Conservation (phyloP, 2,888 invertebrate genomes). For the Mesorhabditis belari region DNA sequence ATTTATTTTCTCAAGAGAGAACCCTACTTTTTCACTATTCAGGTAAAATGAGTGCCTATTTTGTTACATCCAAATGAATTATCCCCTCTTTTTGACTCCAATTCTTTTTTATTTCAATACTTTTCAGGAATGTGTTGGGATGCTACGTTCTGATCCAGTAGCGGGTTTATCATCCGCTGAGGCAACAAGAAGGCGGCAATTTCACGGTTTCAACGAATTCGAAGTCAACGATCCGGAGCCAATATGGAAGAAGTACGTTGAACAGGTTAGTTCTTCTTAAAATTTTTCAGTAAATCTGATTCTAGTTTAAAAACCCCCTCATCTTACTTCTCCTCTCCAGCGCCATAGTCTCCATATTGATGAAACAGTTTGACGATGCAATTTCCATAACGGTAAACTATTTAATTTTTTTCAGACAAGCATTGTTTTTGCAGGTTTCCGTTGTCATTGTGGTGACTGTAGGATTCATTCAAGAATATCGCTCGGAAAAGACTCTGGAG, state of each 20-base stretch:
- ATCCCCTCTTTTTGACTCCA: not conserved
- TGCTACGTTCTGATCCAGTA: conserved; percentile 36
- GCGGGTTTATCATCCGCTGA: conserved; percentile 45
- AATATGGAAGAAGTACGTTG: conserved; percentile 95
- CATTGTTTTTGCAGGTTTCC: conserved; percentile 60
- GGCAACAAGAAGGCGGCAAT: conserved; percentile 35
- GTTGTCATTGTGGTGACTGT: conserved; percentile 92
- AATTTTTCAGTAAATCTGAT: too few species aligned
- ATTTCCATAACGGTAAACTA: conserved; percentile 78
- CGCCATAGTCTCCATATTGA: conserved; percentile 81
- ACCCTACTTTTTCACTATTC: too few species aligned
- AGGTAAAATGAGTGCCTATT: too few species aligned
- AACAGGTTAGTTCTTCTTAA: conserved; percentile 70
- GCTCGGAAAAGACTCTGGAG: conserved; percentile 93
- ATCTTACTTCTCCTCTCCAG: conserved; percentile 86
- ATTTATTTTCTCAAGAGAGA: too few species aligned
- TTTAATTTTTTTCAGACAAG: conserved; percentile 54
- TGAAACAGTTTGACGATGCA: conserved; percentile 98
- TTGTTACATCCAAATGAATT: too few species aligned
- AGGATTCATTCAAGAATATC: conserved; percentile 72
- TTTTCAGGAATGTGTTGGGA: conserved; percentile 23
- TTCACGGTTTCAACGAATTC: conserved; percentile 86
- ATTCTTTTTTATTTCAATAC: not conserved
- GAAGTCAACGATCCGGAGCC: conserved; percentile 82
- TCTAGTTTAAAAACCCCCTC: conserved; percentile 89